Evolutionary conservation across 2,113 vertebrate species (phyloP), one percentile per base, ranked within the genome.

Genomic region (Gymnarchus niloticus): DNA sequence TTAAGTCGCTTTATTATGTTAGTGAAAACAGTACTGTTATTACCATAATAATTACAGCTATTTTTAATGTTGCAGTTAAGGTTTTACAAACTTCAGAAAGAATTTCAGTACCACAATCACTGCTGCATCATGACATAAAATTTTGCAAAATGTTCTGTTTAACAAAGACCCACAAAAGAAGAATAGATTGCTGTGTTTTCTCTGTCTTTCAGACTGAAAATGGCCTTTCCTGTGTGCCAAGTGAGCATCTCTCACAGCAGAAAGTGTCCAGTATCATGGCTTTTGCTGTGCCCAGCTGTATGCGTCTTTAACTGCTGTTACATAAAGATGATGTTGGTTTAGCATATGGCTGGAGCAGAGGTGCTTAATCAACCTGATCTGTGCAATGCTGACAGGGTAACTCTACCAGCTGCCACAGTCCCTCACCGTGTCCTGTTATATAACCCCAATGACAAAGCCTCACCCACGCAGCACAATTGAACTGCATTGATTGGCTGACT

Each of bases 371-470:
- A 90, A 90, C 88, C n/a, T 37, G 95, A 95, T 93, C 69, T 91
- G 93, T 87, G 90, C 87, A 88, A 83, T 92, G 93, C 93, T 91
- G 94, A 94, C 91, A 51, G 87, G 84, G 87, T 86, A 90, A 89
- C 90, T 92, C 85, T 87, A 56, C 41, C 57, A 86, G 65, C 86
- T 84, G 86, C 85, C 28, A 10, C 61, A 41, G 25, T 28, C 5
- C 86, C 84, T 81, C 41, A 87, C 86, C 87, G 84, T 85, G 87
- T 88, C 89, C 85, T 84, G 88, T 94, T 93, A 90, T 23, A 83
- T 94, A 93, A 95, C 90, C 61, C n/a, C 46, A 25, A 10, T 88
- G 49, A 91, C 95, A 94, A 95, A 94, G 92, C 92, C 91, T 91
- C 57, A n/a, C 0, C 76, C 46, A 57, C 92, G 28, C 92, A 92